Evolutionary conservation across 2,113 vertebrate species (phyloP).

Genomic region (Myrmecobius fasciatus): DNA sequence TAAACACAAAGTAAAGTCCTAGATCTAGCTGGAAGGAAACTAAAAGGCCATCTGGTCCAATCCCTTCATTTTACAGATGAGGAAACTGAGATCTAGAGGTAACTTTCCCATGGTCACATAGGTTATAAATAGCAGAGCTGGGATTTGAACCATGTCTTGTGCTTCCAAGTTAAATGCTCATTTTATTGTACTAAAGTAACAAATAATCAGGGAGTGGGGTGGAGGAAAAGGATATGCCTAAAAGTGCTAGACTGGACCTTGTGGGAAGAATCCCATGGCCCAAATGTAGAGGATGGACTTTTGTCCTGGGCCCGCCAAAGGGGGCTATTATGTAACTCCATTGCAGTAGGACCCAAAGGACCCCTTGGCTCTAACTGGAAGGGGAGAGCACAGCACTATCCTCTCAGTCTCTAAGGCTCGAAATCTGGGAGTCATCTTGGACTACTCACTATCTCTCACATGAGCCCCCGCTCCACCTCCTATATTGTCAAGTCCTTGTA

Average conservation of each 20-base stretch:
- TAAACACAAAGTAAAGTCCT: neutral
- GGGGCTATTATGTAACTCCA: neutral
- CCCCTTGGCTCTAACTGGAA: neutral
- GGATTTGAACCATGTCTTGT: neutral
- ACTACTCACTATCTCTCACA: neutral
- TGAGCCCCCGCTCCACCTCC: neutral
- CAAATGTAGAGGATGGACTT: neutral
- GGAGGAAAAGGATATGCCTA: too few relatives aligned
- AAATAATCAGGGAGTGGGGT: neutral
- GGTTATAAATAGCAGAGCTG: neutral
- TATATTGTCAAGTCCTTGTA: neutral
- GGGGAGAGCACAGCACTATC: neutral
- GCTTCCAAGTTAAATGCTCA: neutral
- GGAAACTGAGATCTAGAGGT: neutral
- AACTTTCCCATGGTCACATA: neutral
- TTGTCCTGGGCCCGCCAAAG: neutral
- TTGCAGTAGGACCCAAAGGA: neutral
- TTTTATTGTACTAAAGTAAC: neutral
- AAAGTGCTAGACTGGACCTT: neutral
- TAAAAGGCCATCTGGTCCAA: neutral
- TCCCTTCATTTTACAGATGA: neutral
- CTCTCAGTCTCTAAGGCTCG: neutral
- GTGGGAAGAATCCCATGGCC: neutral
- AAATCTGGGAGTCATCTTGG: neutral
- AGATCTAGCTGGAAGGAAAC: neutral